Evolutionary conservation across 2,888 invertebrate genomes (phyloP).

Genomic region (Oxycera nigricornis): DNA sequence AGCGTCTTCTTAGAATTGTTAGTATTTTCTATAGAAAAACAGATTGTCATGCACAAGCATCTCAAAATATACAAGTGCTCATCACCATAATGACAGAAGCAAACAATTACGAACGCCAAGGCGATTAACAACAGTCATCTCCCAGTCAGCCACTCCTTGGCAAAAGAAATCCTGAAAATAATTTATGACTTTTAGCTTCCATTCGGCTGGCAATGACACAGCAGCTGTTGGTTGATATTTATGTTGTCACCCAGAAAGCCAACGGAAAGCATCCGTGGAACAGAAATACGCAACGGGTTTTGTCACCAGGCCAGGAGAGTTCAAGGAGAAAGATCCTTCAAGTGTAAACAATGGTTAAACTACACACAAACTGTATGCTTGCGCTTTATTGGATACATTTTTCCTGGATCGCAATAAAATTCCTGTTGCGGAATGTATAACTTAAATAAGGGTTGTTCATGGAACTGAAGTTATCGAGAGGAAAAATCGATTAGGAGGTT

Average conservation of each 20-base stretch:
- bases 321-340: constrained; percentile 7
- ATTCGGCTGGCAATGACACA: background rate
- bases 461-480: too few species aligned
- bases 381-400: constrained; percentile 21
- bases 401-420: background rate
- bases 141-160: too few species aligned
- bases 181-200: background rate
- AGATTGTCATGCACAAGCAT: too few species aligned
- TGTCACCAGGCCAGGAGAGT: constrained; percentile 14
- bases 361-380: background rate
- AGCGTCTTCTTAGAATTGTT: too few species aligned
- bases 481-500: too few species aligned
- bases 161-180: background rate
- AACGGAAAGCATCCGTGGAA: background rate
- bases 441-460: too few species aligned
- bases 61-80: too few species aligned
- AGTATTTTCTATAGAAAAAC: too few species aligned
- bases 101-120: too few species aligned
- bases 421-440: background rate
- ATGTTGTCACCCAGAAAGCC: background rate
- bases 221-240: constrained; percentile 19
- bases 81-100: too few species aligned
- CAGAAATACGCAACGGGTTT: background rate
- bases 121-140: too few species aligned
- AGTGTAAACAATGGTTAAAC: constrained; percentile 13